Base-by-base conservation (phyloP, 1,140 invertebrate genomes). In the Trichonephila inaurata region DNA sequence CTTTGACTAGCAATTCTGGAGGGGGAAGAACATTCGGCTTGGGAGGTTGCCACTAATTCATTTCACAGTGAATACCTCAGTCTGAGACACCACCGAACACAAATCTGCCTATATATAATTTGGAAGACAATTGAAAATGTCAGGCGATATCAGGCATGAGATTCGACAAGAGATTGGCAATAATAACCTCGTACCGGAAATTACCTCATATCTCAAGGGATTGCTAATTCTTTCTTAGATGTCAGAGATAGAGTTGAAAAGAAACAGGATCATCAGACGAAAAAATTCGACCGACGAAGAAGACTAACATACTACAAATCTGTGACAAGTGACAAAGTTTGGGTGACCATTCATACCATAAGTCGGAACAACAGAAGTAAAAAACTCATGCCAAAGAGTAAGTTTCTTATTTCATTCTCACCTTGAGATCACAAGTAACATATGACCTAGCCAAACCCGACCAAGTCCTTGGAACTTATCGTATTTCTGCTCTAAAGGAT, bases 111-210 rank as follows among this genome's bases (percentile, higher is more conserved):
- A 60, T 58, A 24, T 72, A 33, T 58, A 72, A 62, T 77, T 89
- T 89, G 88, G 64, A 72, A 40, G 28, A 58, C 4, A 89, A 89
- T 28, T 60, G 12, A 2, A 18, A 58, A 69, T 40, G 4, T n/a
- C 40, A 8, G 44, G 8, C 2, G 21, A 89, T 40, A 40, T 72
- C 8, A 69, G 69, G 16, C 61, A 89, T 44, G n/a, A 89, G 19
- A 14, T 89, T 40, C 28, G 62, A 28, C 19, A 12, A 24, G 0
- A 69, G 18, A 69, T 89, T 89, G 24, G 69, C 14, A 89, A 89
- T 33, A 33, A 69, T 19, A 85, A 85, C 62, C 62, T 87, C 24
- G 60, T 87, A 14, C 21, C 60, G 12, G 85, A 87, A 5, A 87
- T 87, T 16, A 89, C 64, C 18, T 62, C 87, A 40, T 69, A 64